Evolutionary conservation across 2,113 vertebrate genomes (phyloP).

Genomic region (Chloropsis hardwickii): DNA sequence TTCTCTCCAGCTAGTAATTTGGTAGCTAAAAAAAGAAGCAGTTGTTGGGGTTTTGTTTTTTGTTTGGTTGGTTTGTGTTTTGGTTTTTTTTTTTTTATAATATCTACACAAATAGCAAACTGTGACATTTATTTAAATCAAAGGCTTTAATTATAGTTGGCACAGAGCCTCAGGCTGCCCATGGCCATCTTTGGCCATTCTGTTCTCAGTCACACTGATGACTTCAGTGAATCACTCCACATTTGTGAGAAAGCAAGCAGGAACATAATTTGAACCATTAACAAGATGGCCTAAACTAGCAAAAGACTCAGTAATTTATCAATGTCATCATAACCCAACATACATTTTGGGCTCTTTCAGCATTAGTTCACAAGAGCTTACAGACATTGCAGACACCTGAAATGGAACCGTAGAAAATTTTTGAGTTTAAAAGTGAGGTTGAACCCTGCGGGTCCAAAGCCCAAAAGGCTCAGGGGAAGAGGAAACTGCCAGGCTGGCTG

Average conservation of each 20-base stretch:
- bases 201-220: not conserved
- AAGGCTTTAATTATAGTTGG: constrained; percentile 21
- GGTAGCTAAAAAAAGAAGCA: not conserved
- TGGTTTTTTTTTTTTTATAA: not conserved
- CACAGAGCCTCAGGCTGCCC: not conserved
- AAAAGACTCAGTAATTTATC: not conserved
- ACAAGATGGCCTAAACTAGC: not conserved
- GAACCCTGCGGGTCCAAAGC: not conserved
- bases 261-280: not conserved
- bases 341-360: not conserved
- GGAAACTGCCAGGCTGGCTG: not conserved
- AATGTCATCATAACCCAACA: not conserved
- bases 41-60: not conserved
- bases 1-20: constrained; percentile 2
- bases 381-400: not conserved
- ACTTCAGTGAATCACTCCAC: not conserved
- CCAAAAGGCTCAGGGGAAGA: not conserved
- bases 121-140: not conserved
- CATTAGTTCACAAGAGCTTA: not conserved
- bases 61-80: not conserved
- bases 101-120: not conserved
- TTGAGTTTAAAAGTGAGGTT: not conserved
- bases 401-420: not conserved
- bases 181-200: not conserved
- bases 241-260: not conserved